These are phyloP conservation scores for Actinemys pallida DNA, from an alignment of 2,113 vertebrate species.

Conservation along the genomic window DNA sequence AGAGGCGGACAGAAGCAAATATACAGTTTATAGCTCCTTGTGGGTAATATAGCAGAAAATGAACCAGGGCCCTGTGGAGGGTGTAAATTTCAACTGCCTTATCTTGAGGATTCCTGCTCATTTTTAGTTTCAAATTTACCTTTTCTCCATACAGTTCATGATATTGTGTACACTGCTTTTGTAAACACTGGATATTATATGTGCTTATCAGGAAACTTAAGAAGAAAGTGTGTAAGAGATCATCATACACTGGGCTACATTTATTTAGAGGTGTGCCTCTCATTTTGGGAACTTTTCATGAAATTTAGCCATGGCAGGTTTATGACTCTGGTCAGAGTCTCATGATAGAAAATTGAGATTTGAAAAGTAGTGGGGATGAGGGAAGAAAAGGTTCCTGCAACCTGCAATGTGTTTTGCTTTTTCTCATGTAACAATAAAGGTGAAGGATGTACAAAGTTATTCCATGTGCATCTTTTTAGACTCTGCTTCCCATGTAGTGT, in stretches of 20 bases:
- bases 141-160: neutral
- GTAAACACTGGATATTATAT: neutral
- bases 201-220: accelerated
- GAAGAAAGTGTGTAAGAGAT: neutral
- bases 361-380: neutral
- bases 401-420: neutral
- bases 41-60: neutral
- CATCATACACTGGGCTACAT: neutral
- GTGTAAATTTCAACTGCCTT: neutral
- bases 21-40: accelerated
- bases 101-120: neutral
- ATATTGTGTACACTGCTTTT: neutral
- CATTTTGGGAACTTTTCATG: neutral
- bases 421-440: neutral
- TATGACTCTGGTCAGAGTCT: neutral
- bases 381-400: neutral
- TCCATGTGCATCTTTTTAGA: neutral
- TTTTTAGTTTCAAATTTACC: neutral
- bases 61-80: neutral
- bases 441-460: neutral
- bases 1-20: neutral
- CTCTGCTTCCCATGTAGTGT: neutral
- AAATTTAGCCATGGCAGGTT: neutral
- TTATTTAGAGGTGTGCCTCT: neutral
- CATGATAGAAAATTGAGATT: neutral